phyloP scores from a whole-genome alignment of 23 tunicate species.

The Corella eumyota region DNA sequence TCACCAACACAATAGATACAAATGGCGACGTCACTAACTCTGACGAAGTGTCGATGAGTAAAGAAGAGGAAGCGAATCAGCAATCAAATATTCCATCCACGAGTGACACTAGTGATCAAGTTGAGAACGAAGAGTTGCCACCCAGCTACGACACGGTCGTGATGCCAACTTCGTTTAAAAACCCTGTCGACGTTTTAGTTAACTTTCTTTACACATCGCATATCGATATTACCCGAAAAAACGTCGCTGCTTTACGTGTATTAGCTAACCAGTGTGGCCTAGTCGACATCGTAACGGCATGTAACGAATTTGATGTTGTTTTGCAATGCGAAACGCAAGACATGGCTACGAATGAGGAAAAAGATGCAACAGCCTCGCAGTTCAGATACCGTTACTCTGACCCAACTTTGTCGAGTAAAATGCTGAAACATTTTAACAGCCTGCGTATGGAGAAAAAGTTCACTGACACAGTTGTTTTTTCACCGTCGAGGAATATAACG shows the following conservation, averaged over 20 bases:
- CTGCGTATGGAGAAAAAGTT: conserved; percentile 21
- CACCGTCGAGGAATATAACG: conserved; percentile 8
- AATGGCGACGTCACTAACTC: too few species aligned
- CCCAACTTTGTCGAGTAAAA: conserved; percentile 45
- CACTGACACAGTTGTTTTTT: conserved; percentile 33
- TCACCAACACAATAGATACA: too few species aligned
- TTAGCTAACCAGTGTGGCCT: conserved; percentile 50
- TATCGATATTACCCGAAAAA: conserved; percentile 55
- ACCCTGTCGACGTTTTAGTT: conserved; percentile 38
- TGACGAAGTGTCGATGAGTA: too few species aligned
- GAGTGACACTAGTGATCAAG: too few species aligned
- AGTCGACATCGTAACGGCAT: conserved; percentile 63
- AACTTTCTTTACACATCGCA: conserved; percentile 76
- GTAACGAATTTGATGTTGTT: conserved; percentile 60
- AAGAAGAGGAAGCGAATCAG: too few species aligned
- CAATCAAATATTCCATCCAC: too few species aligned
- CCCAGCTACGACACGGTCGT: too few species aligned
- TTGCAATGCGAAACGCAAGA: conserved; percentile 21
- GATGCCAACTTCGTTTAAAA: conserved; percentile 3
- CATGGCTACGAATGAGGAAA: conserved; percentile 27
- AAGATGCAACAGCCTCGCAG: conserved; percentile 33
- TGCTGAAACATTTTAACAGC: conserved; percentile 55
- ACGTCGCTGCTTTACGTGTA: conserved; percentile 32
- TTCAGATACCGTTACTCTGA: conserved; percentile 69
- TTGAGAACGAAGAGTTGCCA: too few species aligned